These are phyloP conservation scores for Chauna torquata DNA, from an alignment of 2,113 vertebrate species.

Conservation along the genomic window DNA sequence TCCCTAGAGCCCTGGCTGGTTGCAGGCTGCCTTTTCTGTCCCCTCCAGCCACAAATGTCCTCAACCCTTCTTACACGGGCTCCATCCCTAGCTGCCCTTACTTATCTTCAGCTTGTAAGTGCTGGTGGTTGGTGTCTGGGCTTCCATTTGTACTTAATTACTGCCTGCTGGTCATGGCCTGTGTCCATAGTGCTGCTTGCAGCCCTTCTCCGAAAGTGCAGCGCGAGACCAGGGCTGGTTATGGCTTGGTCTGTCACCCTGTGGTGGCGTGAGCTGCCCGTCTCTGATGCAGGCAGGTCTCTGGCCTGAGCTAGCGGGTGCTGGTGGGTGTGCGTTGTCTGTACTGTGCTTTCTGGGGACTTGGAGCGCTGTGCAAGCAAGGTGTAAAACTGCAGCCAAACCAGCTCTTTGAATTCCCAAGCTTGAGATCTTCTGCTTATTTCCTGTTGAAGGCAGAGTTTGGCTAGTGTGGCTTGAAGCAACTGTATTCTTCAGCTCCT, in stretches of 20 bases:
- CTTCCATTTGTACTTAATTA: fast-evolving
- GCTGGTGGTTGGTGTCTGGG: not conserved
- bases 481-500: fast-evolving
- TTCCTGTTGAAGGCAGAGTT: not conserved
- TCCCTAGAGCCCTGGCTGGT: not conserved
- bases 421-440: not conserved
- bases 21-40: not conserved
- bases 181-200: not conserved
- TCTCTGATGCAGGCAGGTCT: not conserved
- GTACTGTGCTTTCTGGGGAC: fast-evolving
- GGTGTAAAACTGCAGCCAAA: not conserved
- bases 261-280: not conserved
- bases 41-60: not conserved
- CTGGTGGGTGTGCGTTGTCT: fast-evolving
- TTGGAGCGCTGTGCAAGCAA: not conserved
- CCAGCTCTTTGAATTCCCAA: not conserved
- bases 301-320: not conserved
- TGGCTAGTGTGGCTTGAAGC: fast-evolving
- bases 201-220: fast-evolving
- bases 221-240: not conserved
- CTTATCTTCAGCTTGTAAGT: fast-evolving
- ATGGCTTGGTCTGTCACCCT: fast-evolving
- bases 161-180: not conserved
- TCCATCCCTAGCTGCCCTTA: not conserved
- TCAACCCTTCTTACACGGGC: not conserved